Evolutionary conservation across 1,140 invertebrate species (phyloP).

Genomic region (Aphis craccivora): DNA sequence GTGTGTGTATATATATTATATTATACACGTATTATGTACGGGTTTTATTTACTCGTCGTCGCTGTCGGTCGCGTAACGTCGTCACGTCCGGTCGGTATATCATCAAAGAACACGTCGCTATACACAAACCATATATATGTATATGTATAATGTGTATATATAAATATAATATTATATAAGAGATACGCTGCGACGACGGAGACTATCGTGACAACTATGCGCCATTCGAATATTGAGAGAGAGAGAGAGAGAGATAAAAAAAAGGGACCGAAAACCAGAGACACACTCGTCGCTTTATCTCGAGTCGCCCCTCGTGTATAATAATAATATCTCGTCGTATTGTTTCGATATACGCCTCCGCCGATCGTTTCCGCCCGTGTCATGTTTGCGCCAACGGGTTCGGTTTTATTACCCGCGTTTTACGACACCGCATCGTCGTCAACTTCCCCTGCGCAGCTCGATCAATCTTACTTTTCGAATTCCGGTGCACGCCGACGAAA

Average conservation of each 20-base stretch:
- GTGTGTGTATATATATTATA: neutral
- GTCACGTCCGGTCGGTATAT: conserved; percentile 34
- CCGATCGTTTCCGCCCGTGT: neutral
- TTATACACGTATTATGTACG: neutral
- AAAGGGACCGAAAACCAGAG: neutral
- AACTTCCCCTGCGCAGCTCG: neutral
- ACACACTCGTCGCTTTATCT: conserved; percentile 6
- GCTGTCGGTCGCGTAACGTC: neutral
- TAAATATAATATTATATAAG: neutral
- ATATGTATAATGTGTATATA: no score
- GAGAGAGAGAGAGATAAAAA: neutral
- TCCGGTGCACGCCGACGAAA: neutral
- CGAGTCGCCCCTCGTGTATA: neutral
- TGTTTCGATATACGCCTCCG: neutral
- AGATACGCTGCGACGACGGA: neutral
- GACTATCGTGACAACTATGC: neutral
- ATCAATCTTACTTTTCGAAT: neutral
- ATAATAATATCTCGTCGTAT: neutral
- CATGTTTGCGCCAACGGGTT: neutral
- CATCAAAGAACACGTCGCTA: neutral
- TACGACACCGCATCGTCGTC: conserved; percentile 11
- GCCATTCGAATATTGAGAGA: neutral
- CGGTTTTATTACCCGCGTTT: conserved; percentile 11
- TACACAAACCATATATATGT: neutral
- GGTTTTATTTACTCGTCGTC: neutral